A percentile compares a stretch with the other conserved stretches of the same genome.
Conservation (phyloP, 2,888 invertebrate genomes). For the Epistrophe eligans region DNA sequence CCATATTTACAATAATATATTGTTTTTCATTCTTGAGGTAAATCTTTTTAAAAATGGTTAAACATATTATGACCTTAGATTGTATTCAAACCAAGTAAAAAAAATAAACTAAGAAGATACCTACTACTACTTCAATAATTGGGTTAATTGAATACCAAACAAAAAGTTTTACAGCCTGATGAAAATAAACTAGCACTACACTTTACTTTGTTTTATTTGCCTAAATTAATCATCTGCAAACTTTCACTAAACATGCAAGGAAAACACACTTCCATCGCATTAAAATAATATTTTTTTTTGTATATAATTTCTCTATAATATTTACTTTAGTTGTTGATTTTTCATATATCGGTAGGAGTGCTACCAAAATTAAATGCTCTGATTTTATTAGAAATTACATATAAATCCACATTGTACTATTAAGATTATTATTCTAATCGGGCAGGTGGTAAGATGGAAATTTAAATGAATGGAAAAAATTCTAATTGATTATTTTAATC, state of each 20-base stretch:
- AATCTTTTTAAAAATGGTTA: too few species aligned
- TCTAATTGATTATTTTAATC: constrained; percentile 2
- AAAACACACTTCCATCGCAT: background rate
- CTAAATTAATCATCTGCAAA: background rate
- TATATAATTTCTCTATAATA: background rate
- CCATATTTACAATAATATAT: too few species aligned
- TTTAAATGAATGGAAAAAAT: background rate
- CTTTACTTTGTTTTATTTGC: background rate
- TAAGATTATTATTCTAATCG: background rate
- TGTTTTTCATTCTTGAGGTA: too few species aligned
- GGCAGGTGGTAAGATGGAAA: background rate
- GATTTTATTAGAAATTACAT: background rate
- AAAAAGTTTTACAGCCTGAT: background rate
- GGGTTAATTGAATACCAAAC: background rate
- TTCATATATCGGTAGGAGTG: background rate
- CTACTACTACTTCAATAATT: too few species aligned
- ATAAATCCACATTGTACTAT: background rate
- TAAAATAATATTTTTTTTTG: background rate
- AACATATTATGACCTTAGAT: too few species aligned
- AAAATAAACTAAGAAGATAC: too few species aligned
- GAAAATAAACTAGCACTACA: background rate
- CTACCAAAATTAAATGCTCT: background rate
- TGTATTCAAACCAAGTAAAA: too few species aligned
- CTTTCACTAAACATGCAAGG: background rate
- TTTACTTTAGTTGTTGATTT: background rate